Evolutionary conservation across 35 echinoderm and acorn worm species (phyloP), one percentile per base, ranked within the genome.

Genomic region (Eucidaris tribuloides): DNA sequence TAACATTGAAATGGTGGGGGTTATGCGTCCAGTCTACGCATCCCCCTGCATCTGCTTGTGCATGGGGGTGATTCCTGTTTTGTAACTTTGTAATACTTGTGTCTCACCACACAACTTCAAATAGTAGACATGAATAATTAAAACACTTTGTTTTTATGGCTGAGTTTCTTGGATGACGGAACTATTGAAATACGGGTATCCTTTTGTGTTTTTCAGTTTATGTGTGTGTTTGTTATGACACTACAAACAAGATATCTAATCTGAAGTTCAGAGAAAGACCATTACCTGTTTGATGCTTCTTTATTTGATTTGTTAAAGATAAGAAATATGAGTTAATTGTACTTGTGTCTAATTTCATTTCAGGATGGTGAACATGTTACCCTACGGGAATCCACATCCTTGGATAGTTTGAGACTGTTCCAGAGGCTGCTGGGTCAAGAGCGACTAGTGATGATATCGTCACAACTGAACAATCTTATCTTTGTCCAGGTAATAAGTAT

Each of bases 351-450:
- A 11, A n/a, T 17, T 42, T 7, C 42, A n/a, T n/a, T 3, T 78
- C 57, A 94, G 92, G 72, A 89, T 89, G 92, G 79, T 81, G 92
- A 89, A 76, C 55, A 81, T 22, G 43, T 94, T 22, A 83, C 72
- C 27, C 66, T 94, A n/a, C 84, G 76, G 3, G 23, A 58, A 19
- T 20, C 38, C 7, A 54, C 35, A 43, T 42, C 81, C 7, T 37
- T 89, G 63, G 62, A 54, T 9, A 65, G 65, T 37, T 0, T 94
- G 13, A 42, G 71, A 36, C 39, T 56, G 45, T 37, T 94, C 3
- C 92, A 94, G 78, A 79, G 38, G 40, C 36, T 65, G 19, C 31
- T 94, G n/a, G 92, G 72, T 34, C 46, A 82, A 35, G 92, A 89
- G 50, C 35, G 86, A 6, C 82, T 94, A 46, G 83, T 79, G 34